Evolutionary conservation across 2,797 vertebrate genomes (phyloP), one percentile per base, ranked within the genome.

Genomic region (Acomys russatus): DNA sequence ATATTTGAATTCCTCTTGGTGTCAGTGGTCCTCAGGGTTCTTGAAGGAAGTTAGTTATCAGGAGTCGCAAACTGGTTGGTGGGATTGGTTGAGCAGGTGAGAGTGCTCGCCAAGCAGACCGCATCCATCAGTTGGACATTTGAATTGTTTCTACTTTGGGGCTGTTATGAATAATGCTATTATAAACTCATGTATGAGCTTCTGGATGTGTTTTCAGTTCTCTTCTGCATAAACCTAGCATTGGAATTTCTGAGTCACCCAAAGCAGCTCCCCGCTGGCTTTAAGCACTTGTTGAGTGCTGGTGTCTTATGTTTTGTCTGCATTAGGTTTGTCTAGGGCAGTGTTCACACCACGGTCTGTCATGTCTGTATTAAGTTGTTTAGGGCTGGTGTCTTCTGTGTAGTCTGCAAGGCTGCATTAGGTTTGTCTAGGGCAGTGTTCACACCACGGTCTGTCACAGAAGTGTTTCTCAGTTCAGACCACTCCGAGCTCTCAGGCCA

Each of bases 201-300:
- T 49, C 23, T 77, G 54, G 44, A 80, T 33, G 0, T 35, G 38
- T 96, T 89, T 95, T 91, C 14, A 88, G 64, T 96, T 94, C n/a
- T 90, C 33, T 80, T 90, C 49, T 76, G 14, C 56, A 9, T 76
- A 63, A 59, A 73, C 38, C 64, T 33, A 56, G 68, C 38, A 71
- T n/a, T 97, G 11, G 71, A 93, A 77, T 94, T 70, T 74, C 63
- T 77, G 30, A 70, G 33, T 89, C 66, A 59, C 49, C 63, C 33
- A 63, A 76, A 76, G 74, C 28, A 85, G 4, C 20, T 49, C 49
- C 74, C 35, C 85, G 66, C 11, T 59, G 61, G n/a, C 90, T 93
- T 71, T 91, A 54, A 94, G 54, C 80, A 82, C 59, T 94, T 76
- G 35, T 89, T 93, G 90, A 73, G n/a, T 28, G 63, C n/a, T 25